Percentiles rank a stretch among this genome's conserved stretches.
Evolutionary conservation across 1,140 invertebrate species (phyloP).

Genomic region (Drosophila funebris): DNA sequence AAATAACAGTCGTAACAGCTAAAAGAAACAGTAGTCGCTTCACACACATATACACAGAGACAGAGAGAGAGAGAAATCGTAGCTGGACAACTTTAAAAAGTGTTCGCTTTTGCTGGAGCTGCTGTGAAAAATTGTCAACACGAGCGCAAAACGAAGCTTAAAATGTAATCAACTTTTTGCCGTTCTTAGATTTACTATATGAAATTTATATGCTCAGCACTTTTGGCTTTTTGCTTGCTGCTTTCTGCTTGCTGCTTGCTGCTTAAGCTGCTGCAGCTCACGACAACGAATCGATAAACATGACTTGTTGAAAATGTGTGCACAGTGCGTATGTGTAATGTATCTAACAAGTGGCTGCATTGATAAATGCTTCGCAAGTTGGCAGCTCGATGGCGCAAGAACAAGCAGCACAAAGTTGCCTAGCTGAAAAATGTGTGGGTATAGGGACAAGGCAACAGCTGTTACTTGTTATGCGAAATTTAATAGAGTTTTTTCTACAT

Average conservation of each 20-base stretch:
- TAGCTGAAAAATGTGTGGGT: background rate
- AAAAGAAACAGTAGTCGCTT: constrained; percentile 52
- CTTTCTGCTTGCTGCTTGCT: constrained; percentile 12
- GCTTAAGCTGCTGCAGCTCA: constrained; percentile 1
- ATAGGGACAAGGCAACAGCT: constrained; percentile 6
- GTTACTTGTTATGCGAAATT: background rate
- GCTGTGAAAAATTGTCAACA: constrained; percentile 49
- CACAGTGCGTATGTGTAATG: constrained; percentile 62
- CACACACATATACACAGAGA: constrained; percentile 37
- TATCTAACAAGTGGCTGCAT: constrained; percentile 56
- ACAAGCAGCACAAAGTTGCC: background rate
- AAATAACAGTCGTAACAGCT: constrained; percentile 57
- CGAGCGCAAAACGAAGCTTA: constrained; percentile 32
- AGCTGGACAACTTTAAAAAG: constrained; percentile 57
- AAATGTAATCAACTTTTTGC: constrained; percentile 52
- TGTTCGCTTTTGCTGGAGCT: constrained; percentile 15
- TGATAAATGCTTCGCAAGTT: constrained; percentile 26
- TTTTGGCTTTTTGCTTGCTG: constrained; percentile 23
- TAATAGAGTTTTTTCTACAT: constrained; percentile 1
- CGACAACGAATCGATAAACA: constrained; percentile 30
- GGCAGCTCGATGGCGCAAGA: constrained; percentile 6
- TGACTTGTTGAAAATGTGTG: constrained; percentile 48
- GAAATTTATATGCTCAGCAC: constrained; percentile 35
- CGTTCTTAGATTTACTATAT: constrained; percentile 24
- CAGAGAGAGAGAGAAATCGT: background rate